Percentiles rank a stretch among this genome's conserved stretches.
Evolutionary conservation across 2,797 vertebrate species (phyloP).

Genomic region (Margarornis squamiger): DNA sequence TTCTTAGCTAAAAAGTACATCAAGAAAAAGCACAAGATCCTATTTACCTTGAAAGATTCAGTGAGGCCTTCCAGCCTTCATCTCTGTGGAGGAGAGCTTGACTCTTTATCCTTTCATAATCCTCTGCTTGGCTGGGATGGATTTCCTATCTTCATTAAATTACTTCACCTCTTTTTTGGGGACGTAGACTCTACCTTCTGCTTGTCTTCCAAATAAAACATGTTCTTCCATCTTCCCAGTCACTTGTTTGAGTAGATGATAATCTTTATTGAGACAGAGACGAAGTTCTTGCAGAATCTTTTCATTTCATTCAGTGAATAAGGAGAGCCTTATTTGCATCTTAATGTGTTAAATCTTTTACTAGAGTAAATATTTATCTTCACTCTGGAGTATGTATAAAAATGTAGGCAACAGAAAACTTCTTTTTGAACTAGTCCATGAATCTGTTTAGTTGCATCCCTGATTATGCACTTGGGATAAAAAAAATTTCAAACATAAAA

Average conservation of each 20-base stretch:
- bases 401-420: background rate
- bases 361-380: background rate
- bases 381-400: background rate
- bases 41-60: background rate
- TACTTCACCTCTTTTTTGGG: background rate
- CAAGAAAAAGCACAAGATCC: background rate
- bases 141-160: background rate
- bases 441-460: background rate
- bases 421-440: background rate
- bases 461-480: background rate
- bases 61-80: background rate
- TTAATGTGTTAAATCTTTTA: background rate
- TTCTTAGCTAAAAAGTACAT: background rate
- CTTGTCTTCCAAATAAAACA: background rate
- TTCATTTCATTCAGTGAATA: background rate
- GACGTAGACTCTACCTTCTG: background rate
- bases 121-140: background rate
- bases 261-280: background rate
- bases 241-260: background rate
- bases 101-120: background rate
- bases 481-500: background rate
- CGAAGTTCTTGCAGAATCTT: background rate
- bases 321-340: background rate
- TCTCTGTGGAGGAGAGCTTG: background rate
- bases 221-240: background rate